phyloP scores from a whole-genome alignment of 2,888 invertebrate genomes.

The Andrena praecox region DNA sequence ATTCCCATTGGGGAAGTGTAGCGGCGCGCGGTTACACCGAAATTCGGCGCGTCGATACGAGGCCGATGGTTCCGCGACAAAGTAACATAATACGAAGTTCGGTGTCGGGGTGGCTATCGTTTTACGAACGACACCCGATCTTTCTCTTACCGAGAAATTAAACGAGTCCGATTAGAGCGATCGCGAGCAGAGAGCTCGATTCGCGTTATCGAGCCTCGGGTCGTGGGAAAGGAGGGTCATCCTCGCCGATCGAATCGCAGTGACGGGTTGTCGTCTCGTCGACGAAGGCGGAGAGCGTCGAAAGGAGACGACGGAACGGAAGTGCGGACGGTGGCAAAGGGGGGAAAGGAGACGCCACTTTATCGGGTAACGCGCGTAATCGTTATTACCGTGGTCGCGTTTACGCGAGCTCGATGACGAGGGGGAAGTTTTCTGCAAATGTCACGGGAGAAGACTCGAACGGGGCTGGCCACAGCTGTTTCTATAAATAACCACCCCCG shows the following conservation, averaged over 20 bases:
- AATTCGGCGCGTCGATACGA: slow-evolving; percentile 46
- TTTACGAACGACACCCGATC: slow-evolving; percentile 62
- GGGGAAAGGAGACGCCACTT: background rate
- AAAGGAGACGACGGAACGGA: background rate
- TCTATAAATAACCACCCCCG: slow-evolving; percentile 80
- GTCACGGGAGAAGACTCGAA: slow-evolving; percentile 69
- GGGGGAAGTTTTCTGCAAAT: slow-evolving; percentile 74
- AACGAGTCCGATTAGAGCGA: slow-evolving; percentile 64
- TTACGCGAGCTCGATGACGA: slow-evolving; percentile 67
- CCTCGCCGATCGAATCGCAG: background rate
- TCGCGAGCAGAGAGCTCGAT: slow-evolving; percentile 51
- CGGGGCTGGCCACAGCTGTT: slow-evolving; percentile 81
- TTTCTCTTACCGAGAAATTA: slow-evolving; percentile 65
- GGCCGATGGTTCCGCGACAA: slow-evolving; percentile 31
- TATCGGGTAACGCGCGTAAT: slow-evolving; percentile 67
- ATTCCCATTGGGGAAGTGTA: background rate
- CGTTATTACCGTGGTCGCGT: slow-evolving; percentile 65
- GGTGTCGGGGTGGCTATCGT: slow-evolving; percentile 60
- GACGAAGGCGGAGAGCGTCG: background rate
- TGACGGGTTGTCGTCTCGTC: background rate
- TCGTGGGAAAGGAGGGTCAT: slow-evolving; percentile 34
- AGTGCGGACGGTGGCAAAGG: background rate
- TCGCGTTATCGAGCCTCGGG: slow-evolving; percentile 42
- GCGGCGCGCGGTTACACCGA: slow-evolving; percentile 11
- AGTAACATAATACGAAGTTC: slow-evolving; percentile 65